Percentiles rank a stretch among this genome's conserved stretches.
Evolutionary conservation across 2,113 vertebrate species (phyloP).

Genomic region (Dromiciops gliroides): DNA sequence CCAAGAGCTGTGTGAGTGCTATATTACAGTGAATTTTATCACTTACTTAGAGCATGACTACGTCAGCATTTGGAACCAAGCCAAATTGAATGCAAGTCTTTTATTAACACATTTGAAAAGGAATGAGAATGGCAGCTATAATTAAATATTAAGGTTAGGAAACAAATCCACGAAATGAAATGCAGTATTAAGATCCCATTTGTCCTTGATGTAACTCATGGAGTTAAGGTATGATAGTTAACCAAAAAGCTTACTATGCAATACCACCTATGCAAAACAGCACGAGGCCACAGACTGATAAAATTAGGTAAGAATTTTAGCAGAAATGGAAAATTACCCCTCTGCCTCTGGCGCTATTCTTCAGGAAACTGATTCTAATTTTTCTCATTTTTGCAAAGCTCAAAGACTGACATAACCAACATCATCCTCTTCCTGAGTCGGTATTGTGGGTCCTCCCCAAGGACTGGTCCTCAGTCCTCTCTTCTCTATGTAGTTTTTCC

Average conservation of each 20-base stretch:
- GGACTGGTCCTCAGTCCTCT: not conserved
- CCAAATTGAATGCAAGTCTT: slow-evolving; percentile 68
- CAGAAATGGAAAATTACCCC: slow-evolving; percentile 7
- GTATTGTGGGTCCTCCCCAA: not conserved
- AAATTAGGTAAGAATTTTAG: slow-evolving; percentile 13
- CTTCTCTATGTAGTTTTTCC: not conserved
- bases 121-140: slow-evolving; percentile 65
- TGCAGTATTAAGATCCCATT: slow-evolving; percentile 55
- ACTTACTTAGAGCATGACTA: slow-evolving; percentile 60
- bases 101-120: slow-evolving; percentile 78
- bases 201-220: slow-evolving; percentile 62
- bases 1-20: slow-evolving; percentile 58
- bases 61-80: slow-evolving; percentile 64
- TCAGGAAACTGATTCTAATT: not conserved
- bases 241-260: slow-evolving; percentile 43
- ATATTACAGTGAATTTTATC: slow-evolving; percentile 62
- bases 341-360: slow-evolving; percentile 20
- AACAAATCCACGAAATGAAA: slow-evolving; percentile 62
- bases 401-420: not conserved
- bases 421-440: not conserved
- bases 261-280: slow-evolving; percentile 42
- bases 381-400: not conserved
- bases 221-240: slow-evolving; percentile 58
- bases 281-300: slow-evolving; percentile 15
- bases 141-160: slow-evolving; percentile 62